Evolutionary conservation across 1,140 invertebrate species (phyloP).

Genomic region (Drosophila tsacasi): DNA sequence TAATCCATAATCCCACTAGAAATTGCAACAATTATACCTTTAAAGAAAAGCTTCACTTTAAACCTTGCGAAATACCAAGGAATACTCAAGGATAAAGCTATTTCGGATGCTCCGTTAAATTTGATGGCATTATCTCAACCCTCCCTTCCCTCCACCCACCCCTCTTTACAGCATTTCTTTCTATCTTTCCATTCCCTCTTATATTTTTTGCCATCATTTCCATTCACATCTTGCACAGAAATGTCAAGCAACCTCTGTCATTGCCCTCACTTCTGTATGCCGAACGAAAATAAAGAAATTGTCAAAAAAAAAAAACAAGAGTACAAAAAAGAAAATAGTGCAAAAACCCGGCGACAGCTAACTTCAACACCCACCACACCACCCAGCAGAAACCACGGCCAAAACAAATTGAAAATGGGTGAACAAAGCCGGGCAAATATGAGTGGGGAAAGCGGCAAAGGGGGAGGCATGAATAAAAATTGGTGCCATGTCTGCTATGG

Average conservation of each 20-base stretch:
- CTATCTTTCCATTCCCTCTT: background rate
- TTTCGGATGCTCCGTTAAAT: constrained; percentile 18
- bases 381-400: constrained; percentile 24
- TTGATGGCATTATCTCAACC: constrained; percentile 17
- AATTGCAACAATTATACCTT: background rate
- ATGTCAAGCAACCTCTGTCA: constrained; percentile 25
- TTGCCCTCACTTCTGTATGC: constrained; percentile 38
- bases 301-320: constrained; percentile 4
- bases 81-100: constrained; percentile 9
- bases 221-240: constrained; percentile 16
- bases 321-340: constrained; percentile 4
- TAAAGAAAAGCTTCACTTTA: background rate
- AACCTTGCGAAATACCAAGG: background rate
- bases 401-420: constrained; percentile 73
- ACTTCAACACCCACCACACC: constrained; percentile 25
- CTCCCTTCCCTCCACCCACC: background rate
- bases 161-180: background rate
- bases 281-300: constrained; percentile 30
- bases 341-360: constrained; percentile 56
- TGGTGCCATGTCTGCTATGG: constrained; percentile 55
- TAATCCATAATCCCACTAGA: background rate
- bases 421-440: constrained; percentile 54
- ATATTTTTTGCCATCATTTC: background rate
- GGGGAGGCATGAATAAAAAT: constrained; percentile 25
- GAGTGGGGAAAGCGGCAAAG: background rate